Conservation (phyloP, 2,797 vertebrate genomes). For the Sparus aurata region DNA sequence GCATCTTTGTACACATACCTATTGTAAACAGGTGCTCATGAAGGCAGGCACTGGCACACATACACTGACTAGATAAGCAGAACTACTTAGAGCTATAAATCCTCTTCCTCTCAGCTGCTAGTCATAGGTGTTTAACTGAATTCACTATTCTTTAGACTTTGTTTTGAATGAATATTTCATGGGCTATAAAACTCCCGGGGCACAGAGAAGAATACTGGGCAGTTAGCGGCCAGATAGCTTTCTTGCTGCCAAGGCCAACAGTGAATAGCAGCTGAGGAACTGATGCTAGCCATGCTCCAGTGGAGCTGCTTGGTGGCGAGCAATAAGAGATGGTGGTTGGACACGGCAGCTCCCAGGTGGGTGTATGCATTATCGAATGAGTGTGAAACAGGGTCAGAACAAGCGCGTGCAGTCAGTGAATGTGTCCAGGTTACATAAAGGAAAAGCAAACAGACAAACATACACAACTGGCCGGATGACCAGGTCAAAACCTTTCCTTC, state of each 20-base stretch:
- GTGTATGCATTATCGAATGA: conserved; percentile 40
- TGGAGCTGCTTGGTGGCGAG: conserved; percentile 42
- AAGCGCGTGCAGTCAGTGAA: conserved; percentile 26
- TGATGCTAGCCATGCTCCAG: conserved; percentile 44
- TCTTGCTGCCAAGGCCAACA: conserved; percentile 46
- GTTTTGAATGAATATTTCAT: conserved; percentile 74
- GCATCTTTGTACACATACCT: neutral
- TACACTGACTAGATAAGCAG: conserved; percentile 20
- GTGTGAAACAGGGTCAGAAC: conserved; percentile 34
- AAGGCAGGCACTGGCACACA: neutral
- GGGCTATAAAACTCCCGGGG: conserved; percentile 43
- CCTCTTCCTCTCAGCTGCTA: conserved; percentile 20
- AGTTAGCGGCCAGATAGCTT: conserved; percentile 49
- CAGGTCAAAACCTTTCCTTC: conserved; percentile 4
- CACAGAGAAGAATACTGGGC: conserved; percentile 51
- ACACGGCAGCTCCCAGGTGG: conserved; percentile 55
- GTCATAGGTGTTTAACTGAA: conserved; percentile 44
- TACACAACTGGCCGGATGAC: neutral
- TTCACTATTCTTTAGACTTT: conserved; percentile 49
- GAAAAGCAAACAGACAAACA: conserved; percentile 25
- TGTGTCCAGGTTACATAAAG: conserved; percentile 18
- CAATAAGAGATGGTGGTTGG: conserved; percentile 26
- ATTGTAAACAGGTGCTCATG: neutral
- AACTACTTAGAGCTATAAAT: conserved; percentile 8
- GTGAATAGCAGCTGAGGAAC: conserved; percentile 51